Conservation (phyloP, 2,888 invertebrate species). For the Catonia carolina region DNA sequence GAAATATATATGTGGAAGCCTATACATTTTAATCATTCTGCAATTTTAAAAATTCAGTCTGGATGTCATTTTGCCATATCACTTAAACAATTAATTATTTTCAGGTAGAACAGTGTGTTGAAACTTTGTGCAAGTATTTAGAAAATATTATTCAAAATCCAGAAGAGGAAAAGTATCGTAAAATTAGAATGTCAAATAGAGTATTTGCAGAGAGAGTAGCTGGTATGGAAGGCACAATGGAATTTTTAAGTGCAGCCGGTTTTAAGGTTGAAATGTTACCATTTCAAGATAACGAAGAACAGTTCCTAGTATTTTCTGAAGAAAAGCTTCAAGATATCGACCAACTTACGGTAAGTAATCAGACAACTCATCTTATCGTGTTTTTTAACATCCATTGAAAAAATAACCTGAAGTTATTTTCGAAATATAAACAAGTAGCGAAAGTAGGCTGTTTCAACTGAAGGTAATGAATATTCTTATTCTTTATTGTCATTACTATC, state of each 20-base stretch:
- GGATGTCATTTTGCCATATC: too few species aligned
- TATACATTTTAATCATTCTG: too few species aligned
- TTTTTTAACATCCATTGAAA: not conserved
- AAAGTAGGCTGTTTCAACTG: too few species aligned
- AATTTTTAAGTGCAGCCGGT: constrained; percentile 76
- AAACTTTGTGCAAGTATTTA: constrained; percentile 80
- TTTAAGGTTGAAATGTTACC: constrained; percentile 57
- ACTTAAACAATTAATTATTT: constrained; percentile 33
- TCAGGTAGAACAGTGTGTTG: constrained; percentile 71
- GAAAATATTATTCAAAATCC: constrained; percentile 85
- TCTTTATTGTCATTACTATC: too few species aligned
- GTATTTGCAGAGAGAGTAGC: constrained; percentile 74
- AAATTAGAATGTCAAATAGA: constrained; percentile 81
- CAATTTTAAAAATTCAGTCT: too few species aligned
- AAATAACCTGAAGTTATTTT: constrained; percentile 1
- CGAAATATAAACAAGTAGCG: not conserved
- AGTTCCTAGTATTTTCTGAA: constrained; percentile 58
- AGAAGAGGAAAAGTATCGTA: constrained; percentile 80
- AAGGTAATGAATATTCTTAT: too few species aligned
- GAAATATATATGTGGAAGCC: too few species aligned
- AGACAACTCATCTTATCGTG: constrained; percentile 5
- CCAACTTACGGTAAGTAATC: constrained; percentile 48
- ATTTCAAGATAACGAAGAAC: constrained; percentile 56
- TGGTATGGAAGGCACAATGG: constrained; percentile 70
- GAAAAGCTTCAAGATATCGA: constrained; percentile 52